Evolutionary conservation across 2,888 invertebrate genomes (phyloP).

Genomic region (Gastrophysa polygoni): DNA sequence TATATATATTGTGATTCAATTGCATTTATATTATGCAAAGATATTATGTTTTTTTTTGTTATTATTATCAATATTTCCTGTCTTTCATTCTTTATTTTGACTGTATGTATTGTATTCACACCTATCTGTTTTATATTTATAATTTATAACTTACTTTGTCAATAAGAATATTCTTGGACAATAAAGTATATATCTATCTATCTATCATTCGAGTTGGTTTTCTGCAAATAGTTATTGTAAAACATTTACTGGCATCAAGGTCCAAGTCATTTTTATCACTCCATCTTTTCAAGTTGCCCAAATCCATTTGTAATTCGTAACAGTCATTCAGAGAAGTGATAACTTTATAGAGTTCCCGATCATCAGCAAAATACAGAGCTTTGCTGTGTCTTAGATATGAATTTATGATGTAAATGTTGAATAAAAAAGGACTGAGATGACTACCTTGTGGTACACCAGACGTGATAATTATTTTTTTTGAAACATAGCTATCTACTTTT

Average conservation of each 20-base stretch:
- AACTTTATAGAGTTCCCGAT: not conserved
- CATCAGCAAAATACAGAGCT: not conserved
- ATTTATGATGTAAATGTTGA: not conserved
- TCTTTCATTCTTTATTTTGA: no score
- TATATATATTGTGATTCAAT: no score
- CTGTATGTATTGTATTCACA: no score
- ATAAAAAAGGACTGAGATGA: not conserved
- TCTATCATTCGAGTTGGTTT: not conserved
- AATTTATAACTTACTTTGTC: no score
- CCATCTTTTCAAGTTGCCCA: not conserved
- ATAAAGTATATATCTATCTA: no score
- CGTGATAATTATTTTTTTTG: not conserved
- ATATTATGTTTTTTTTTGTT: no score
- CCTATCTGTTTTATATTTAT: no score
- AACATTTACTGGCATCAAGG: no score
- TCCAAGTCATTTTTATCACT: not conserved
- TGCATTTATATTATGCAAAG: no score
- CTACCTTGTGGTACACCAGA: not conserved
- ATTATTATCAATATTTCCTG: no score
- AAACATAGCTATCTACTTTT: not conserved
- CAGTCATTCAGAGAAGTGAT: conserved; percentile 1
- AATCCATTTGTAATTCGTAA: not conserved
- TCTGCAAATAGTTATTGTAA: not conserved
- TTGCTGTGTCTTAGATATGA: not conserved
- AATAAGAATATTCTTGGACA: no score